phyloP scores from a whole-genome alignment of 2,113 vertebrate genomes.

The Tyto alba region DNA sequence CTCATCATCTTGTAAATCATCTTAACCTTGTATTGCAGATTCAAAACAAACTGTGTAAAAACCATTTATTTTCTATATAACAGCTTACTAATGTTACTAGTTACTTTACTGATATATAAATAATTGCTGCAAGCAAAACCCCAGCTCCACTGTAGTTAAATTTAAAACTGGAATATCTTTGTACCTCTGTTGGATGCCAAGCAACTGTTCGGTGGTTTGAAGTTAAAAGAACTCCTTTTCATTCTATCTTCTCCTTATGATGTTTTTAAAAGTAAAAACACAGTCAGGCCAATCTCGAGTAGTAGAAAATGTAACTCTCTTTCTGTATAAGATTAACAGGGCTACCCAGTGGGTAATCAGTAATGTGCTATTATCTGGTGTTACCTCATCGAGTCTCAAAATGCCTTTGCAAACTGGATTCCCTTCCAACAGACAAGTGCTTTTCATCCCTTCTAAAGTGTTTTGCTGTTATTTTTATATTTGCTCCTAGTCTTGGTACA shows the following conservation, averaged over 20 bases:
- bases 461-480: neutral
- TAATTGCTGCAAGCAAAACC: neutral
- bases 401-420: neutral
- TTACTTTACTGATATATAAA: neutral
- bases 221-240: neutral
- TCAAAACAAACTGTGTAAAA: neutral
- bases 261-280: neutral
- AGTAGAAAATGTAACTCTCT: neutral
- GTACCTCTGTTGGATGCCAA: neutral
- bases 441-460: neutral
- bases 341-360: neutral
- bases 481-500: neutral
- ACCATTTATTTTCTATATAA: neutral
- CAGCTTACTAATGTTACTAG: neutral
- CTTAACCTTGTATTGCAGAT: neutral
- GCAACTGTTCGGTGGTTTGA: neutral
- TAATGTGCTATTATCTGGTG: neutral
- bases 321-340: neutral
- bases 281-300: rapidly evolving
- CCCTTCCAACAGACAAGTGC: neutral
- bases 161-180: neutral
- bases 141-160: neutral
- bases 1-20: neutral
- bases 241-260: neutral
- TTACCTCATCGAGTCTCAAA: neutral